Percentiles rank a stretch among this genome's conserved stretches.
Evolutionary conservation across 2,888 invertebrate species (phyloP).

Genomic region (Ectemnius cavifrons): DNA sequence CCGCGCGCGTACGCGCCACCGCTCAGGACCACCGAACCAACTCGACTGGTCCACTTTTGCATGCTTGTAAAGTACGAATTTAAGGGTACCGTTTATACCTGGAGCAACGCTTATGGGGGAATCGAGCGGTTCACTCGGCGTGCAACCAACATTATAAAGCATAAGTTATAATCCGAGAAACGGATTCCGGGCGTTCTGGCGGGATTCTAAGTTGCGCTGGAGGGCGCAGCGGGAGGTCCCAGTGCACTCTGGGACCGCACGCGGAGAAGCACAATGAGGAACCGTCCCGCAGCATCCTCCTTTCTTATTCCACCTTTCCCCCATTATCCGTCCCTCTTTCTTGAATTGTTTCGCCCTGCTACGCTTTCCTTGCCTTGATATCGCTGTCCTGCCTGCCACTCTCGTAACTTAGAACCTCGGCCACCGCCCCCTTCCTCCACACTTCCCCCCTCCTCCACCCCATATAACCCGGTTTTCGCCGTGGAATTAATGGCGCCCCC

Average conservation of each 20-base stretch:
- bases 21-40: too few species aligned
- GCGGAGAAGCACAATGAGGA: conserved; percentile 66
- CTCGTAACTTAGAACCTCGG: conserved; percentile 33
- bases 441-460: not conserved
- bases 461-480: not conserved
- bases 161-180: conserved; percentile 67
- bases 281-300: conserved; percentile 32
- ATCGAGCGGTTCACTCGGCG: not conserved
- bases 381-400: conserved; percentile 19
- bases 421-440: not conserved
- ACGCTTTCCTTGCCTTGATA: conserved; percentile 35
- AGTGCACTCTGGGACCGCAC: conserved; percentile 66
- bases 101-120: not conserved
- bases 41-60: not conserved
- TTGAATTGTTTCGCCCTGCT: conserved; percentile 39
- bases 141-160: conserved; percentile 34
- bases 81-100: not conserved
- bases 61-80: conserved; percentile 4
- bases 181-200: conserved; percentile 65
- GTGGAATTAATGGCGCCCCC: not conserved
- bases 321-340: conserved; percentile 44
- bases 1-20: too few species aligned
- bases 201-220: conserved; percentile 56
- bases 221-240: conserved; percentile 66
- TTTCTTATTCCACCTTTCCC: conserved; percentile 30